These are phyloP conservation scores for Xestia xanthographa DNA, from an alignment of 2,888 invertebrate species.

Conservation along the genomic window DNA sequence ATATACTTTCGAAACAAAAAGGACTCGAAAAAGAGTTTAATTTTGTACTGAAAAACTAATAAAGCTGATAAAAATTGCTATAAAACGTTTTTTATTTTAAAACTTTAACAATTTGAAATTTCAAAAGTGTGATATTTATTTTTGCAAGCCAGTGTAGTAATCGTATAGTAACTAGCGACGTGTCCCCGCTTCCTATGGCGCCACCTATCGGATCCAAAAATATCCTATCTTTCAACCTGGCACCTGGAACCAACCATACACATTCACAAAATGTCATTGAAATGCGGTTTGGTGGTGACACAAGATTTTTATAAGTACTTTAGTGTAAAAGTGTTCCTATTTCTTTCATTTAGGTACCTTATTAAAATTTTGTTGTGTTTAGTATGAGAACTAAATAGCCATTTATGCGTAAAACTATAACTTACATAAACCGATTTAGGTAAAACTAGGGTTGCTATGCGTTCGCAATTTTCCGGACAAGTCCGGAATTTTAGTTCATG, in stretches of 20 bases:
- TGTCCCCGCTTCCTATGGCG: too few relatives aligned
- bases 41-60: too few relatives aligned
- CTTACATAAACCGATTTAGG: constrained; percentile 7
- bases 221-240: background rate
- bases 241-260: too few relatives aligned
- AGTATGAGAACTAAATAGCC: background rate
- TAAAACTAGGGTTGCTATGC: background rate
- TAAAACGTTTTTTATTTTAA: too few relatives aligned
- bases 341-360: background rate
- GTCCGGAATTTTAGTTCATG: background rate
- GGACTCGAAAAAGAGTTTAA: too few relatives aligned
- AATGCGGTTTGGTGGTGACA: background rate
- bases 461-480: background rate
- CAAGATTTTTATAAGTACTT: too few relatives aligned
- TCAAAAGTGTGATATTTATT: too few relatives aligned
- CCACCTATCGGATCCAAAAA: background rate
- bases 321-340: background rate
- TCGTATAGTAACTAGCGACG: background rate
- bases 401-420: constrained; percentile 15
- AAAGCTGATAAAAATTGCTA: too few relatives aligned
- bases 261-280: background rate
- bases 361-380: background rate
- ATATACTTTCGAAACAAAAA: too few relatives aligned
- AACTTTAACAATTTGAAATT: too few relatives aligned
- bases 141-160: too few relatives aligned